Conservation (phyloP, 1,140 invertebrate species). For the Aphelenchoides fujianensis region DNA sequence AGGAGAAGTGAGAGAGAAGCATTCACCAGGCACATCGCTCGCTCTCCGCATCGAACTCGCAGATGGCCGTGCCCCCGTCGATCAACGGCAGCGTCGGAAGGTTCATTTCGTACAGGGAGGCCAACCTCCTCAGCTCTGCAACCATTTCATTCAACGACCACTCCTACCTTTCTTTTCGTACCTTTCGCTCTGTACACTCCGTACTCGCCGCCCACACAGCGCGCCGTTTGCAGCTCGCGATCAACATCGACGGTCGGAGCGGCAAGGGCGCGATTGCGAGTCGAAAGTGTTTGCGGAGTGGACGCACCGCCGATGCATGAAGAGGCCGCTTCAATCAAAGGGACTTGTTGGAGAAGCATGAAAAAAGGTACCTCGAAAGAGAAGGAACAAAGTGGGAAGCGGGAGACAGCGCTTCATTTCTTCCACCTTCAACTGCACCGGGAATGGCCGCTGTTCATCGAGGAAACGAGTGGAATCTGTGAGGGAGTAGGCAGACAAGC, state of each 20-base stretch:
- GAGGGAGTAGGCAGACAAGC: too few relatives aligned
- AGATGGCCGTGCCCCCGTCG: slow-evolving; percentile 19
- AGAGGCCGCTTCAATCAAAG: slow-evolving; percentile 3
- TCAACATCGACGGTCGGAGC: slow-evolving; percentile 23
- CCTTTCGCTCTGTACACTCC: slow-evolving; percentile 38
- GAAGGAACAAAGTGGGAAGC: too few relatives aligned
- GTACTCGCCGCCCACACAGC: slow-evolving; percentile 40
- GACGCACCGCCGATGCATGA: neutral
- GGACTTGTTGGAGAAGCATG: too few relatives aligned
- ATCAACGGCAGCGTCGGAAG: neutral
- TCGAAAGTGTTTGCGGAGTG: slow-evolving; percentile 7
- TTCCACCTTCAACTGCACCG: too few relatives aligned
- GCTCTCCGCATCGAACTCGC: slow-evolving; percentile 34
- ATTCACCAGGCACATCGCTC: slow-evolving; percentile 45
- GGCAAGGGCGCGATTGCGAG: slow-evolving; percentile 24
- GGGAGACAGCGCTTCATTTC: too few relatives aligned
- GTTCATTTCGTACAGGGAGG: slow-evolving; percentile 32
- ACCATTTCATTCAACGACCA: too few relatives aligned
- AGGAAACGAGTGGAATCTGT: too few relatives aligned
- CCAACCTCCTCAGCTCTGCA: slow-evolving; percentile 39
- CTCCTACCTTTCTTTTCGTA: too few relatives aligned
- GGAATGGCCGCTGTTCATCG: too few relatives aligned
- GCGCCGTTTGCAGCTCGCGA: slow-evolving; percentile 34
- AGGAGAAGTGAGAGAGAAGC: too few relatives aligned
- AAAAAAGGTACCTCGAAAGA: too few relatives aligned